Evolutionary conservation across 2,113 vertebrate genomes (phyloP).

Genomic region (Dunckerocampus dactyliophorus): DNA sequence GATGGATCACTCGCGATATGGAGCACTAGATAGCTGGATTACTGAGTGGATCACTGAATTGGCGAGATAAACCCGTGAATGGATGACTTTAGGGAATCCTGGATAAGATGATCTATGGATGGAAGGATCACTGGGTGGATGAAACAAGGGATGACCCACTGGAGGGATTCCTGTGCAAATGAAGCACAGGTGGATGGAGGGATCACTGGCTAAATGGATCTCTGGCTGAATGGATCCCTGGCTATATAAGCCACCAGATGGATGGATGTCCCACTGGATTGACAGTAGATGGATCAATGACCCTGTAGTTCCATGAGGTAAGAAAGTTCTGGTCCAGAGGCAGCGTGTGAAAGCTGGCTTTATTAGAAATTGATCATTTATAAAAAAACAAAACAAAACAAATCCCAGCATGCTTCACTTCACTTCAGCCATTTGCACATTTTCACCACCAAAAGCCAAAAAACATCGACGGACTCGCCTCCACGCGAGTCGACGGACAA

Average conservation of each 20-base stretch:
- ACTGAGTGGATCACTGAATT: no score
- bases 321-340: slow-evolving; percentile 18
- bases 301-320: no score
- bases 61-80: no score
- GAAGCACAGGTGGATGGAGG: no score
- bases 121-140: no score
- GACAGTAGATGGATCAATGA: no score
- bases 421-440: slow-evolving; percentile 83
- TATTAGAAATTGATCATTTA: slow-evolving; percentile 99
- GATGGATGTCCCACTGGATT: neutral
- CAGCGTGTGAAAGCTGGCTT: slow-evolving; percentile 97
- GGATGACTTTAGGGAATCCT: no score
- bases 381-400: slow-evolving; percentile 80
- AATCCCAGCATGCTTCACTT: slow-evolving; percentile 81
- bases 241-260: neutral
- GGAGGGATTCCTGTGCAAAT: no score
- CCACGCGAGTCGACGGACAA: slow-evolving; percentile 81
- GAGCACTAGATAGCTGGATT: no score
- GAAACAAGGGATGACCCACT: no score
- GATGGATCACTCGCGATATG: neutral
- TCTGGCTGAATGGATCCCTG: neutral
- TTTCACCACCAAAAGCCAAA: slow-evolving; percentile 81
- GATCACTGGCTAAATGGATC: neutral
- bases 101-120: no score
- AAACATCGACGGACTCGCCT: slow-evolving; percentile 83